A percentile compares a stretch with the other conserved stretches of the same genome.
phyloP scores from a whole-genome alignment of 92 coral and sea anemone genomes.

The Siderastrea radians region DNA sequence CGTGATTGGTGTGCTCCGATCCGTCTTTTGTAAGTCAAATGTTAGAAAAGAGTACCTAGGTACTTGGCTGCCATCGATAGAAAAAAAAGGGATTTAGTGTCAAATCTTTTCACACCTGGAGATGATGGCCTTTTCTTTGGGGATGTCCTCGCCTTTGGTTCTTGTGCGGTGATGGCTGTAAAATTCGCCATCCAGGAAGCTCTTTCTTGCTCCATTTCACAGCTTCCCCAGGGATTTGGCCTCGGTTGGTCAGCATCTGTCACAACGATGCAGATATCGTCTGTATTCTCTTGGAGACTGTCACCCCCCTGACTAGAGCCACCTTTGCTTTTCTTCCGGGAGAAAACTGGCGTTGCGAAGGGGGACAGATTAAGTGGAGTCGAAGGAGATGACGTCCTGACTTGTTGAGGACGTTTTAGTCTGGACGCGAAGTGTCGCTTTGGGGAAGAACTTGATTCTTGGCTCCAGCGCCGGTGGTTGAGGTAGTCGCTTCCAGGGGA shows the following conservation, averaged over 20 bases:
- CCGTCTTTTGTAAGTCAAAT: too few relatives aligned
- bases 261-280: constrained; percentile 72
- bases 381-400: constrained; percentile 4
- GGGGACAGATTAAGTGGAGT: constrained; percentile 4
- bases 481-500: constrained; percentile 61
- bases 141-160: not conserved
- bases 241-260: constrained; percentile 57
- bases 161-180: not conserved
- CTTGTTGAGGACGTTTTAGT: not conserved
- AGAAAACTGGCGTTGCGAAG: constrained; percentile 9
- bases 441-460: constrained; percentile 10
- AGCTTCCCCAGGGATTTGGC: constrained; percentile 37
- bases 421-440: not conserved
- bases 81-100: too few relatives aligned
- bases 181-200: constrained; percentile 68
- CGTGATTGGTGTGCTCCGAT: too few relatives aligned
- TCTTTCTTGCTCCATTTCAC: not conserved
- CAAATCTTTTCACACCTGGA: constrained; percentile 1
- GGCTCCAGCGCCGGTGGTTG: constrained; percentile 46
- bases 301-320: constrained; percentile 23
- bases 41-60: too few relatives aligned
- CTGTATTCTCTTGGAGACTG: constrained; percentile 28
- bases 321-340: constrained; percentile 17
- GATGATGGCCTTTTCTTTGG: constrained; percentile 16
- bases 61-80: too few relatives aligned